Evolutionary conservation across 2,113 vertebrate species (phyloP).

Genomic region (Rhodinocichla rosea): DNA sequence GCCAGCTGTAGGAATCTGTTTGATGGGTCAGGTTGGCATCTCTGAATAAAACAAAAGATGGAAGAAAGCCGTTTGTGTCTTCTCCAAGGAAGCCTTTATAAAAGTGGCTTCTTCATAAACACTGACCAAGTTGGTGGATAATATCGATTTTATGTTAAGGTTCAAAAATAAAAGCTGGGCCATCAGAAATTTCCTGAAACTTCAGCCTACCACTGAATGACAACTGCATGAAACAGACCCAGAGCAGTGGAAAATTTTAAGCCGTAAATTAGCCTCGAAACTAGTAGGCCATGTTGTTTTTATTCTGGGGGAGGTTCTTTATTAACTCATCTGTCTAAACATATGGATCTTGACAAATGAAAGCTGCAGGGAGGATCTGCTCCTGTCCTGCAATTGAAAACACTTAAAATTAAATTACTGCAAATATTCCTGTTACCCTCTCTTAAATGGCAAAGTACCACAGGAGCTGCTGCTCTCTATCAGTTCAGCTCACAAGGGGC

Average conservation of each 20-base stretch:
- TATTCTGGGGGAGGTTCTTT: constrained; percentile 33
- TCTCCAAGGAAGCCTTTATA: not conserved
- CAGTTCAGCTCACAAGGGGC: not conserved
- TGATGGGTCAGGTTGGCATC: not conserved
- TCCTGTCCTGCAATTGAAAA: constrained; percentile 49
- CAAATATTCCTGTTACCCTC: not conserved
- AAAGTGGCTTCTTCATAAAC: not conserved
- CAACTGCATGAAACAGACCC: constrained; percentile 29
- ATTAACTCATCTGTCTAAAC: constrained; percentile 62
- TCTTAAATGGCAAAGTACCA: not conserved
- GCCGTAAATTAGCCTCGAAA: constrained; percentile 37
- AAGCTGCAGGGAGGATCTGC: constrained; percentile 28
- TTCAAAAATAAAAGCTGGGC: constrained; percentile 49
- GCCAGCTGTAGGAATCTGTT: not conserved
- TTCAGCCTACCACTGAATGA: constrained; percentile 46
- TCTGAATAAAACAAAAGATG: not conserved
- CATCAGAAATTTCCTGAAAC: constrained; percentile 59
- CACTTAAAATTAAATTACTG: constrained; percentile 17
- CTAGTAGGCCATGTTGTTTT: constrained; percentile 15
- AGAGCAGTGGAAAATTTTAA: constrained; percentile 43
- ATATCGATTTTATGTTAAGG: not conserved
- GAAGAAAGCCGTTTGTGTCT: not conserved
- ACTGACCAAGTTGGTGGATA: not conserved
- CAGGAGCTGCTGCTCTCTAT: not conserved
- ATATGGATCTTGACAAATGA: constrained; percentile 53